Base-by-base conservation (phyloP, 2,113 vertebrate species). In the Trochalopteron elliotii region DNA sequence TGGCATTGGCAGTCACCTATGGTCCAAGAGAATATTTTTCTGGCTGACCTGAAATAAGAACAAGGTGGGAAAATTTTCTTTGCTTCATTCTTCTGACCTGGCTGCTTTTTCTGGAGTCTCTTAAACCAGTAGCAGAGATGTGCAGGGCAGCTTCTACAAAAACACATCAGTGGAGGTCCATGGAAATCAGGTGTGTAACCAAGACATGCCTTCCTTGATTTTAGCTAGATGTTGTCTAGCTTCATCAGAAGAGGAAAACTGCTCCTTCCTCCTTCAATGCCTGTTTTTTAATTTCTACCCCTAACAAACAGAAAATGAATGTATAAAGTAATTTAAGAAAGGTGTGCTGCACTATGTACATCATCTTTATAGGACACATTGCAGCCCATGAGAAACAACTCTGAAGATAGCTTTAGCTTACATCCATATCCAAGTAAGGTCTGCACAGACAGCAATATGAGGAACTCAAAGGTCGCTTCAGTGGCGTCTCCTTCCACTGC, bases 21-120 rank as follows among this genome's bases (percentile, higher is more conserved):
- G 12, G 13, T 70, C 59, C 9, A 1, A n/a, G 19, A 57, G 19
- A 72, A 72, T 13, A 24, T 30, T 95, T 76, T 69, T 82, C 81
- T 75, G 37, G 65, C n/a, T 69, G n/a, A 79, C 25, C 40, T 50
- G 28, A 74, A 95, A 84, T 5, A 13, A 82, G n/a, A 95, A 53
- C 20, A 91, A 85, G n/a, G 74, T 28, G 76, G 57, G 27, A 82
- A 87, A 79, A 37, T 40, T 79, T 71, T 79, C 49, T 78, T 60
- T 75, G 42, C 50, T 75, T 76, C 45, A 28, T 75, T 79, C 28
- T 71, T 64, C 40, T 56, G 31, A 79, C 15, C 52, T 64, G 49
- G 15, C 30, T 83, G 25, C 22, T 82, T 83, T 64, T 78, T 15
- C 63, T 65, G 23, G 25, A 56, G 35, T 82, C 25, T 64, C 52